Conservation (phyloP, 2,797 vertebrate species). For the Micropoecilia bifurca region DNA sequence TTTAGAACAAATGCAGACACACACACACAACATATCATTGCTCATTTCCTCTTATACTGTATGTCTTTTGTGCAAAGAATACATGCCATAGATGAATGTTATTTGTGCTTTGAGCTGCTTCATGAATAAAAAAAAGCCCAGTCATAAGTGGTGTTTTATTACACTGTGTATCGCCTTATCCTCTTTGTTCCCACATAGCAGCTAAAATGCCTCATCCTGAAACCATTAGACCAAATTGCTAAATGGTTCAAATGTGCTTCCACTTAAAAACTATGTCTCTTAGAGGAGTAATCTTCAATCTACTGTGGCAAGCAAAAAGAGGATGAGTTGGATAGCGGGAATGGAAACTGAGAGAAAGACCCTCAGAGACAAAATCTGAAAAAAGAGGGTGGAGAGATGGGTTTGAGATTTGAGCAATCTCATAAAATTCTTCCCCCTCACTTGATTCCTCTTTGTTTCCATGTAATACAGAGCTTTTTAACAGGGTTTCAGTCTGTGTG, state of each 20-base stretch:
- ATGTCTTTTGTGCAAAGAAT: background rate
- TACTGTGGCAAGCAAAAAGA: constrained; percentile 74
- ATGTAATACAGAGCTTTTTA: constrained; percentile 39
- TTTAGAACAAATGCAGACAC: constrained; percentile 10
- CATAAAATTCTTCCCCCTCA: constrained; percentile 23
- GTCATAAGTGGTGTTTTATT: constrained; percentile 53
- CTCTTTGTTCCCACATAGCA: constrained; percentile 47
- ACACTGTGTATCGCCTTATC: constrained; percentile 49
- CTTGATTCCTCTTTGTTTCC: constrained; percentile 23
- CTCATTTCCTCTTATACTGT: background rate
- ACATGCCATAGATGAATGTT: constrained; percentile 6
- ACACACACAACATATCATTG: background rate
- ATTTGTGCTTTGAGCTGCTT: constrained; percentile 52
- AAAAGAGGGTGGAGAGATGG: constrained; percentile 11
- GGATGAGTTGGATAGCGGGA: constrained; percentile 53
- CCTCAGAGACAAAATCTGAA: constrained; percentile 38
- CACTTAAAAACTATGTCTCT: constrained; percentile 79
- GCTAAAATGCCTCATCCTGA: constrained; percentile 79
- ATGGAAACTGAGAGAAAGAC: constrained; percentile 36
- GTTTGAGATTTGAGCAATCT: constrained; percentile 50
- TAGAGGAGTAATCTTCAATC: constrained; percentile 78
- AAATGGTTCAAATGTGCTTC: constrained; percentile 83
- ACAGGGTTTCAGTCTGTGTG: constrained; percentile 23
- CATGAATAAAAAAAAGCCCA: constrained; percentile 47
- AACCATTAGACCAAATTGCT: constrained; percentile 82